These are phyloP conservation scores for Aradus depressus DNA, from an alignment of 2,888 invertebrate species.

Conservation along the genomic window DNA sequence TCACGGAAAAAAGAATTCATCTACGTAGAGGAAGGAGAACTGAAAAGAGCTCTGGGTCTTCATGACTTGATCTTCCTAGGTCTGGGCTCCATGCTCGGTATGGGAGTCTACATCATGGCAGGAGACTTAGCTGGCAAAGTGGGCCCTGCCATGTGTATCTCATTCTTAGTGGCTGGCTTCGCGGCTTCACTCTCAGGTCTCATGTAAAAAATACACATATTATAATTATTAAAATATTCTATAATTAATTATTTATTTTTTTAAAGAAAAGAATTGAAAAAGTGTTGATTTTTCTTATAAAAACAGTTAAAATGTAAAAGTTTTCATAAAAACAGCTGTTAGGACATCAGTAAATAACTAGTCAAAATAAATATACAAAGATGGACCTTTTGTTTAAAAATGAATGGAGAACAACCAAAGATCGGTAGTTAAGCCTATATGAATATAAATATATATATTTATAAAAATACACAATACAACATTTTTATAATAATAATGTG, in stretches of 20 bases:
- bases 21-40: conserved; percentile 23
- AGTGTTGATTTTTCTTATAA: background rate
- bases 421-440: no score
- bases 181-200: conserved; percentile 45
- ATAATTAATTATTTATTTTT: background rate
- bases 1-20: conserved; percentile 23
- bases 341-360: no score
- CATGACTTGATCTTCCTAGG: conserved; percentile 43
- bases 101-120: conserved; percentile 47
- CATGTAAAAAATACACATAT: background rate
- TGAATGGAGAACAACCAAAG: no score
- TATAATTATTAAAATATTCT: background rate
- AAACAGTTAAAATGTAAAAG: background rate
- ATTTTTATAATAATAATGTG: no score
- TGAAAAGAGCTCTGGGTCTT: conserved; percentile 39
- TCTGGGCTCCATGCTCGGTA: conserved; percentile 41
- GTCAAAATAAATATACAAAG: no score
- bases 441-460: no score
- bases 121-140: conserved; percentile 41
- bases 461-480: no score
- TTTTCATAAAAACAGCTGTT: no score
- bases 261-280: background rate
- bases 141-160: conserved; percentile 45
- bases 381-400: no score
- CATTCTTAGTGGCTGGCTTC: conserved; percentile 46